Evolutionary conservation across 2,888 invertebrate species (phyloP), one percentile per base, ranked within the genome.

Genomic region (Melanostoma mellinum): DNA sequence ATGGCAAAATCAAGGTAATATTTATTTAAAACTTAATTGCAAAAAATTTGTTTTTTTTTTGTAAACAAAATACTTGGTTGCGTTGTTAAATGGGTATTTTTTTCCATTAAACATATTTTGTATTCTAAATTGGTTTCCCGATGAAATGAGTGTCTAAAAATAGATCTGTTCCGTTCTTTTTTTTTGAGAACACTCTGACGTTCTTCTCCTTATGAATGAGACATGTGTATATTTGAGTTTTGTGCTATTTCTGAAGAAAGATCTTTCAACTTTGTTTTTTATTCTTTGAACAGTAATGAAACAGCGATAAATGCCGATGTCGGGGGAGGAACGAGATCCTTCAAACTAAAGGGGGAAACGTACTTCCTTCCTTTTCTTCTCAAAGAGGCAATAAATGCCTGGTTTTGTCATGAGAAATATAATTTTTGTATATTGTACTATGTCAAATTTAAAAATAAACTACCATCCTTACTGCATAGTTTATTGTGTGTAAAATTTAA

Each of bases 1-100:
- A 89, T 96, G 96, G 96, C 93, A 93, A 69, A 94, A 95, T 90
- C 96, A 96, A 93, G 93, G 93, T 93, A 91, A 88, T 74, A 56
- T 36, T 10, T 9, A 55, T 40, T 67, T 69, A 33, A 52, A 32
- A 8, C 44, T 6, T 20, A 60, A 36, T 36, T 58, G 38, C 30
- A 8, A 44, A 32, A 32, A 60, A 10, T 46, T 46, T 6, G 10
- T 3, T 32, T 2, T 56, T 50, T 50, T 32, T 50, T 50, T n/a
- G 42, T 42, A 42, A n/a, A 58, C 6, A 40, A 3, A 4, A 8
- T 60, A 10, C 10, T 53, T 44, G 30, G 10, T 20, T 20, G 20
- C 20, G 20, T 20, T 20, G 32, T 5, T 4, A 8, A 58, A 32
- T 58, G 3, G 20, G 20, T 20, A 20, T 20, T 20, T 20, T 20